Conservation (phyloP, 1,140 invertebrate genomes). For the Pogonus chalceus region DNA sequence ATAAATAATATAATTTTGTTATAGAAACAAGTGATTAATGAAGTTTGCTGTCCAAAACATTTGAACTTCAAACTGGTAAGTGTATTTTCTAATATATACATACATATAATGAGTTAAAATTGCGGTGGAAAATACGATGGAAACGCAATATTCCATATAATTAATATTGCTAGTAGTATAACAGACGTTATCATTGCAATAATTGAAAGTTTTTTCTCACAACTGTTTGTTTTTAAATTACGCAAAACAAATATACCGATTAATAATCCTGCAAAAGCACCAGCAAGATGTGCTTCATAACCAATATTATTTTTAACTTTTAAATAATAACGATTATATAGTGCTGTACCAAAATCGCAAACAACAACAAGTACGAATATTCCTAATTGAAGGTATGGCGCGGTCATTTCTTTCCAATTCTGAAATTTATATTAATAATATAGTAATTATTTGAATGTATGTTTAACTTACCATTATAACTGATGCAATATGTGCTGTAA, state of each 20-base stretch:
- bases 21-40: background rate
- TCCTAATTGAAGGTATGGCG: constrained; percentile 64
- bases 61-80: too few species aligned
- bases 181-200: constrained; percentile 63
- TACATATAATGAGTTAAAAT: too few species aligned
- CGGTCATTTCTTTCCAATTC: constrained; percentile 88
- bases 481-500: constrained; percentile 90
- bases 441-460: background rate
- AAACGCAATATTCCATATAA: constrained; percentile 66
- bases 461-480: constrained; percentile 69
- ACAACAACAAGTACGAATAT: constrained; percentile 59
- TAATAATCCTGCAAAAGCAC: constrained; percentile 65
- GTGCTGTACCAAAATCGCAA: constrained; percentile 68
- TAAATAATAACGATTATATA: constrained; percentile 59
- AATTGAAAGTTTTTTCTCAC: constrained; percentile 79
- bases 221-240: constrained; percentile 72
- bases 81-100: too few species aligned
- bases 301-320: constrained; percentile 57
- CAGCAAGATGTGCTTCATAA: constrained; percentile 77
- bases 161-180: constrained; percentile 58
- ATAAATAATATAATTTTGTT: too few species aligned
- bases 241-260: constrained; percentile 81
- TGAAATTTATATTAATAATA: constrained; percentile 30
- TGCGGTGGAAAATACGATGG: constrained; percentile 39
- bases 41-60: background rate